Base-by-base conservation (phyloP, 2,797 vertebrate species). In the Acanthopagrus latus region DNA sequence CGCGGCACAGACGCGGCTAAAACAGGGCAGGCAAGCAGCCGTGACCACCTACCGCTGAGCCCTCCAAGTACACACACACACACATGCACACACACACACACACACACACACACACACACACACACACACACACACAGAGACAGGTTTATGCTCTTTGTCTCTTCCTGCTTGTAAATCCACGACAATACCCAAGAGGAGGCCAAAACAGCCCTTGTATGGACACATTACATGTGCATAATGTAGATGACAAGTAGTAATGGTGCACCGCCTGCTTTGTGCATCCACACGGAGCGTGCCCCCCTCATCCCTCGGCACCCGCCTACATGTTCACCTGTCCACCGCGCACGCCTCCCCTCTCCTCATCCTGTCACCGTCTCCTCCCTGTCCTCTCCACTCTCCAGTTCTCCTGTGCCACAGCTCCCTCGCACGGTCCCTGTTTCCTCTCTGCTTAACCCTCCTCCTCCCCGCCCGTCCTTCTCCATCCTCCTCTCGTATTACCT, bases 11-110 rank as follows among this genome's bases (percentile, higher is more conserved):
- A 74, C 75, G 64, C 65, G 47, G 79, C 85, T 86, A 85, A 90
- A 90, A 90, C 86, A 85, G 87, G 87, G 87, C 58, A 33, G 84
- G 83, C 90, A 86, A 90, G 88, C 89, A 93, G 92, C 88, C 83
- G 70, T 89, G 91, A 87, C 87, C 58, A 33, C 72, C 78, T 38
- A 86, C 76, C 78, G 60, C 78, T 33, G 33, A 71, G 80, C 70
- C 64, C 69, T 82, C 27, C 46, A 29, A 33, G 33, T 7, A 33
- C 6, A 8, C 43, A 23, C 58, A 27, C 67, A 20, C 57, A 59
- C 63, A 60, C 73, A 57, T n/a, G n/a, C 60, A 71, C 51, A 76
- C 64, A 75, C 51, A 56, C 21, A 21, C 66, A 75, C 56, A 58
- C 54, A 33, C 33, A 8, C 47, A 23, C 58, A 33, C 68, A 20